These are phyloP conservation scores for Scolopax mira DNA, from an alignment of 2,113 vertebrate species.

Conservation along the genomic window DNA sequence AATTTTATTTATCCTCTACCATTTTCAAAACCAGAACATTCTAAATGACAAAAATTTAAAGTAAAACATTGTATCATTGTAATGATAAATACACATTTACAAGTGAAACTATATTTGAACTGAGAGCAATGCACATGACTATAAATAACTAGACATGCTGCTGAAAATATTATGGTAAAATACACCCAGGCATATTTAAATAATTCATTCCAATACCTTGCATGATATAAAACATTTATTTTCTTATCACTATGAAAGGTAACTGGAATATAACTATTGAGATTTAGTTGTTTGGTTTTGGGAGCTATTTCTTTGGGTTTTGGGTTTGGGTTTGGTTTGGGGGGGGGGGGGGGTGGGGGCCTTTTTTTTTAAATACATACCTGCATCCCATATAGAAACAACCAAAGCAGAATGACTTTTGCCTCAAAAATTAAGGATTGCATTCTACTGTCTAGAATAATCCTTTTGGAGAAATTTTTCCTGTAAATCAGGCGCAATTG, in stretches of 20 bases:
- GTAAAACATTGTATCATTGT: background rate
- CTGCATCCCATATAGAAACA: background rate
- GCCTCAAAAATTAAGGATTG: background rate
- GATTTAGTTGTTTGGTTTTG: background rate
- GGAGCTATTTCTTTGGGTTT: background rate
- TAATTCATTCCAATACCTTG: background rate
- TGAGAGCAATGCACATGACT: background rate
- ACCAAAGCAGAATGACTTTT: background rate
- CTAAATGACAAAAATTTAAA: background rate
- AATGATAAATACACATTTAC: constrained; percentile 16
- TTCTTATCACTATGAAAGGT: background rate
- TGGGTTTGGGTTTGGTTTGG: background rate
- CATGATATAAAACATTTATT: background rate
- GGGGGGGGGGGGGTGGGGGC: background rate
- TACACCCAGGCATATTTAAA: background rate
- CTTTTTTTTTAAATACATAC: background rate
- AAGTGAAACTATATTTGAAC: background rate
- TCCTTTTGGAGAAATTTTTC: background rate
- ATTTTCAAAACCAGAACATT: constrained; percentile 1
- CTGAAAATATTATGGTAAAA: background rate
- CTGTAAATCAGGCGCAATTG: background rate
- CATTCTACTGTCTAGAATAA: background rate
- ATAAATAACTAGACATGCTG: background rate
- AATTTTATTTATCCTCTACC: background rate
- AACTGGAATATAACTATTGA: background rate